Conservation (phyloP, 2,888 invertebrate genomes). For the Cataglyphis cursor region DNA sequence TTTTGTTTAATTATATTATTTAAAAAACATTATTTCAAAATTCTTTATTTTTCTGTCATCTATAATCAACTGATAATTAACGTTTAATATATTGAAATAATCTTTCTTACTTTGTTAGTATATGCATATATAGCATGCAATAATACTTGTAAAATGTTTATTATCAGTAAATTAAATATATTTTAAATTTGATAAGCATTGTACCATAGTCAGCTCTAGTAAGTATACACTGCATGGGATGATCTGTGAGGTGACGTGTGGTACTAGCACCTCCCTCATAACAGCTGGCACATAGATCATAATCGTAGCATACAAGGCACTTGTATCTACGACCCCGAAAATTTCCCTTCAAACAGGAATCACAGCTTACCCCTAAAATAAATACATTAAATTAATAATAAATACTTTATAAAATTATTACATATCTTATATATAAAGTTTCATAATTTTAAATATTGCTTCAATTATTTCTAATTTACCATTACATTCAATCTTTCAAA, state of each 20-base stretch:
- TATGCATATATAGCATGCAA: not conserved
- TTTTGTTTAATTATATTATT: not conserved
- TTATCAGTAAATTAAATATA: not conserved
- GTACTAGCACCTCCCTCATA: conserved; percentile 97
- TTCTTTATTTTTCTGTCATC: not conserved
- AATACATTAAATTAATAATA: conserved; percentile 20
- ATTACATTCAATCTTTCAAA: not conserved
- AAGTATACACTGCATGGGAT: conserved; percentile 99
- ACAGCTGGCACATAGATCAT: conserved; percentile 98
- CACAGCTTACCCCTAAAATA: conserved; percentile 98
- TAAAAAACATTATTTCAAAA: not conserved
- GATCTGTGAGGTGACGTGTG: conserved; percentile 97
- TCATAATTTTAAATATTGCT: conserved; percentile 5
- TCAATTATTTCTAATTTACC: not conserved
- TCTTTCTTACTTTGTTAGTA: not conserved
- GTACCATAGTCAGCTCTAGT: conserved; percentile 98
- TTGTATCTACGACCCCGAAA: conserved; percentile 99
- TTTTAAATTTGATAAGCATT: conserved; percentile 21
- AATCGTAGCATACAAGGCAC: conserved; percentile 99
- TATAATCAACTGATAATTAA: not conserved
- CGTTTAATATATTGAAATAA: conserved; percentile 2
- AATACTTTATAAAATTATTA: not conserved
- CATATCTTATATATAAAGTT: not conserved
- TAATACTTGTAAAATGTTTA: not conserved
- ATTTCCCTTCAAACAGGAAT: conserved; percentile 99